Evolutionary conservation across 2,797 vertebrate genomes (phyloP), one percentile per base, ranked within the genome.

Genomic region (Sternarchorhynchus goeldii): DNA sequence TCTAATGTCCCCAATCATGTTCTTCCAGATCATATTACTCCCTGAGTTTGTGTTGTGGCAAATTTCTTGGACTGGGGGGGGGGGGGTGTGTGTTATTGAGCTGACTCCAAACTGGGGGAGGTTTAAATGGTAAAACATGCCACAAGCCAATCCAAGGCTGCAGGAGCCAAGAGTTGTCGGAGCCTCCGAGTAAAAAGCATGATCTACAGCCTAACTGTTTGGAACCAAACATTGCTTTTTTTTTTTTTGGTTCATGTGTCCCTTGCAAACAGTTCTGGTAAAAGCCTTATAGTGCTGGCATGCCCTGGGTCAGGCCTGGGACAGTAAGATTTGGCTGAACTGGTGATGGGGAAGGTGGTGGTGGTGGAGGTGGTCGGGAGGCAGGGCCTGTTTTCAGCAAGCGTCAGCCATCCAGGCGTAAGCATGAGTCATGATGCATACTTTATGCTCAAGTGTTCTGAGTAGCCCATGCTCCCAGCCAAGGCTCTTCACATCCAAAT

Each of bases 401-500:
- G 14, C 8, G 25, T 75, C 73, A 85, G 86, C 88, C 84, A 88
- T 75, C 76, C 39, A 76, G 80, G 79, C 82, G 65, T 81, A 69
- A 88, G 86, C 32, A 32, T 82, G 81, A 87, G 85, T 66, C 25
- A 81, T 83, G 86, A 81, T 86, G 86, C 81, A 82, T 72, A 76
- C 89, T 92, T 85, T 78, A 76, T 53, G 79, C 87, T 91, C 85
- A 88, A 90, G 88, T 90, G 89, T 86, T 88, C 83, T 85, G 78
- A 87, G 79, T 29, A 55, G 83, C 75, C 83, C 83, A 79, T 16
- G 75, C 57, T 82, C 83, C 83, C 87, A 25, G 88, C 89, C 89
- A 90, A 90, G 78, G 78, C 88, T 87, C 85, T 80, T 89, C 90
- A 90, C 87, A 86, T 91, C 87, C 81, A 90, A 88, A 92, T 91